These are phyloP conservation scores for Ectemnius cavifrons DNA, from an alignment of 2,888 invertebrate genomes.

Conservation along the genomic window DNA sequence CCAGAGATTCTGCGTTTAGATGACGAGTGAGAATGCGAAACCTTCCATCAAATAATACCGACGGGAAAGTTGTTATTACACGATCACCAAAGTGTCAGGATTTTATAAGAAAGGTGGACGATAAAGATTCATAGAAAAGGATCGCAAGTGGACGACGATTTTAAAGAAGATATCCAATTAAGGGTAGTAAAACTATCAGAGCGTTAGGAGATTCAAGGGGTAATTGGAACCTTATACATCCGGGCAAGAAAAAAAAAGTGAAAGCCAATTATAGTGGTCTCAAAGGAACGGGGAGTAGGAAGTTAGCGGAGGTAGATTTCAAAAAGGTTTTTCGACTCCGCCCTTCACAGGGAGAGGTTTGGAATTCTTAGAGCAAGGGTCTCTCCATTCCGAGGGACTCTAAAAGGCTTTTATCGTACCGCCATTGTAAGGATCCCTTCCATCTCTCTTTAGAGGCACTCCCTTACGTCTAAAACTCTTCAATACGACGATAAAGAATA, in stretches of 20 bases:
- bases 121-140: constrained; percentile 2
- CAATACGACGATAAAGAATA: too few relatives aligned
- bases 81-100: constrained; percentile 21
- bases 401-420: too few relatives aligned
- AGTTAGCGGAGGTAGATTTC: constrained; percentile 48
- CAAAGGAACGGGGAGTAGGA: constrained; percentile 55
- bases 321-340: constrained; percentile 23
- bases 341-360: background rate
- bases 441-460: background rate
- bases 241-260: constrained; percentile 20
- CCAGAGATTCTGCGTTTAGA: background rate
- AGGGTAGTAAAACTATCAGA: constrained; percentile 18
- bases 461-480: background rate
- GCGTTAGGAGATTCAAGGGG: constrained; percentile 11
- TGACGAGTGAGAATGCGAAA: too few relatives aligned
- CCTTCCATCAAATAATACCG: background rate
- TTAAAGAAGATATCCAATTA: constrained; percentile 15
- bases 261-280: constrained; percentile 57
- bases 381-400: too few relatives aligned
- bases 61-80: background rate
- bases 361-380: background rate
- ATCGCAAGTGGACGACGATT: background rate
- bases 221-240: background rate
- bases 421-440: background rate
- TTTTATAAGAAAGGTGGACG: constrained; percentile 16